Percentiles rank a stretch among this genome's conserved stretches.
These are phyloP conservation scores for Halesus radiatus DNA, from an alignment of 1,140 invertebrate genomes.

Conservation along the genomic window DNA sequence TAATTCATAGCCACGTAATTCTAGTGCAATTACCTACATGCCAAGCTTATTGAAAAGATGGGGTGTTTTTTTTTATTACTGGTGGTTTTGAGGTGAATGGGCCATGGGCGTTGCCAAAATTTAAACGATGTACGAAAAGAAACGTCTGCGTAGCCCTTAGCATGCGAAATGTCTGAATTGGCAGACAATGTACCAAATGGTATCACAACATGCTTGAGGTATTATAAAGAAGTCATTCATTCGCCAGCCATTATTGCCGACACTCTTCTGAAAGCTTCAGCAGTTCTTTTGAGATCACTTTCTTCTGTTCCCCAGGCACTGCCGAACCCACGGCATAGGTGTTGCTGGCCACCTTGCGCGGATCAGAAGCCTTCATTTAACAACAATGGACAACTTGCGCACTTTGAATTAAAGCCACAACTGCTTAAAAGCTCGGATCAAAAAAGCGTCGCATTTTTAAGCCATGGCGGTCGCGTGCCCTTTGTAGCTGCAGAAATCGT, in stretches of 20 bases:
- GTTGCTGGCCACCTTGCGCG: neutral
- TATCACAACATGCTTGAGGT: neutral
- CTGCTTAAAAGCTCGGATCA: neutral
- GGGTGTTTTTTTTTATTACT: too few relatives aligned
- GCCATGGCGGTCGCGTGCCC: slow-evolving; percentile 18
- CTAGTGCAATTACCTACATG: too few relatives aligned
- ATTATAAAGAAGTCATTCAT: neutral
- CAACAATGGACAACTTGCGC: neutral
- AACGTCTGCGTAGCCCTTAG: too few relatives aligned
- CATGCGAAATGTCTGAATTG: too few relatives aligned
- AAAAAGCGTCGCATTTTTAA: neutral
- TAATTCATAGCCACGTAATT: too few relatives aligned
- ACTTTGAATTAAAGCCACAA: neutral
- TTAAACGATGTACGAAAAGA: too few relatives aligned
- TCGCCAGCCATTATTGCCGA: neutral
- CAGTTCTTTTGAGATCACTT: neutral
- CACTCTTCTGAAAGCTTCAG: neutral
- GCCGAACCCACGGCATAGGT: neutral
- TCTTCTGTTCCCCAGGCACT: neutral
- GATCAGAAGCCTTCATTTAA: neutral
- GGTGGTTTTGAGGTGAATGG: too few relatives aligned
- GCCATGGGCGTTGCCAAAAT: too few relatives aligned
- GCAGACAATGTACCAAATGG: neutral
- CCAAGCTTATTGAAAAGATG: too few relatives aligned
- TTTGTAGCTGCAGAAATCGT: slow-evolving; percentile 3